Evolutionary conservation across 2,888 invertebrate species (phyloP), one percentile per base, ranked within the genome.

Genomic region (Orthonevra nobilis): DNA sequence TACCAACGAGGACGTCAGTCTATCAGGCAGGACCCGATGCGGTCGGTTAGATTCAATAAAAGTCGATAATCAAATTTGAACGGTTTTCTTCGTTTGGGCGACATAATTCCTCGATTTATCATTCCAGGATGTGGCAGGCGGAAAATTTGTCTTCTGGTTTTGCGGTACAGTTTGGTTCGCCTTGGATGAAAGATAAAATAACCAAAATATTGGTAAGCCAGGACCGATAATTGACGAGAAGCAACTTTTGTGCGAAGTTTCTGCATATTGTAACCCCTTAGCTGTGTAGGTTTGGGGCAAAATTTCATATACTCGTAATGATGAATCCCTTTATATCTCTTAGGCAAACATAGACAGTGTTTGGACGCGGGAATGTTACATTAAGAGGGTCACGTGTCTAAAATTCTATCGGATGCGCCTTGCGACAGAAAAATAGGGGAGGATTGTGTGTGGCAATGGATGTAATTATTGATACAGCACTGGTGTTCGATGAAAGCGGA

Each of bases 1-100:
- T 17, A 40, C 58, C 75, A 58, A 52, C 56, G 58, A 20, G 20
- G 50, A 58, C 48, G 7, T 9, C 66, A 46, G 56, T 44, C 60
- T 26, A 66, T 66, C 58, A 32, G 44, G n/a, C n/a, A n/a, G n/a
- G n/a, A n/a, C n/a, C n/a, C n/a, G n/a, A 60, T 30, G 56, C 58
- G 15, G 44, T 60, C 32, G 42, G n/a, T 44, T 48, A 26, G 28
- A 66, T 61, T 68, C 73, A 61, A 40, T 68, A 48, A 61, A 56
- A 58, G 79, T 66, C 79, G 61, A 79, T 79, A 79, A 79, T 79
- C 73, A 79, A 79, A 79, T 79, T 79, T 73, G 15, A 61, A 79
- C 68, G 79, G 60, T 73, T 61, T 72, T 68, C 61, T 48, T 52
- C 66, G 7, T 60, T n/a, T 28, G 66, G 73, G 73, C 48, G 72